Evolutionary conservation across 2,797 vertebrate species (phyloP), one percentile per base, ranked within the genome.

Genomic region (Sitta carolinensis): DNA sequence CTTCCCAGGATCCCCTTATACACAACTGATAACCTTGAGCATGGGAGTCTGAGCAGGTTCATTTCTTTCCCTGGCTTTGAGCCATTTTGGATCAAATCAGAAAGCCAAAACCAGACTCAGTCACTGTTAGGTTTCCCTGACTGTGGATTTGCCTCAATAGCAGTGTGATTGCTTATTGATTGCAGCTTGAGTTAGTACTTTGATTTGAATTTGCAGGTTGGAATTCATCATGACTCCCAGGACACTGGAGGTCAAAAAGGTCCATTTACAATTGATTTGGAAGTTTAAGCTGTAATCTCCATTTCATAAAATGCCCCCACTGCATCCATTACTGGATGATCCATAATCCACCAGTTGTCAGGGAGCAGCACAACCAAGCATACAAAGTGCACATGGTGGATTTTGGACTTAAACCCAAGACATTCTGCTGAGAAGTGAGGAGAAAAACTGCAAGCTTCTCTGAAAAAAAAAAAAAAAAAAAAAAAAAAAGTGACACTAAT

Each of bases 141-240:
- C 55, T 61, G 36, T 15, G 17, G 52, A 68, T 93, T 75, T 88
- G 62, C 47, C 48, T 87, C 76, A 42, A 17, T 7, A 88, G 76
- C 3, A 7, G 27, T 26, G 36, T 48, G 78, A 89, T 51, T 80
- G 51, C 55, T 78, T 92, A 95, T 81, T 79, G 94, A 94, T 55
- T 85, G 68, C 18, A 47, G 54, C 48, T 51, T 30, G 27, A 76
- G 68, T 58, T 51, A 87, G 57, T 13, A n/a, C 79, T 93, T 89
- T 48, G 76, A 70, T 93, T 88, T 90, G 90, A 95, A 93, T 78
- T 62, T 82, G 80, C 59, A 93, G 48, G 54, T 90, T 93, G 69
- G 87, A 93, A 88, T 86, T 94, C 85, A 91, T 90, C 67, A 34
- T 20, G 73, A 76, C 30, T 86, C 91, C 66, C 84, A 29, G 59